Percentiles rank a stretch among this genome's conserved stretches.
These are phyloP conservation scores for Excalfactoria chinensis DNA, from an alignment of 2,113 vertebrate genomes.

Conservation along the genomic window DNA sequence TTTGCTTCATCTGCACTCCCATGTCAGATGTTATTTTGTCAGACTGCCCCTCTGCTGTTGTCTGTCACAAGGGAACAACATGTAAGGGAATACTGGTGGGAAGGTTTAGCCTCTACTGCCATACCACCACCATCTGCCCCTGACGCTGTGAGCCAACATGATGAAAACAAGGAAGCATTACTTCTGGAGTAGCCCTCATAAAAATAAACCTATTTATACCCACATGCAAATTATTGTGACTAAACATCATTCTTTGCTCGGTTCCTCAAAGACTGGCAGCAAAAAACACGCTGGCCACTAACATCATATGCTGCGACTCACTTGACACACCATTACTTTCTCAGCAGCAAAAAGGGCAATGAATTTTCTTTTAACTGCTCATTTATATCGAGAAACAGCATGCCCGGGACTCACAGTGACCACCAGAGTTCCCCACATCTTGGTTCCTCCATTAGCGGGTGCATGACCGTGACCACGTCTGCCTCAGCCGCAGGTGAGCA, in stretches of 20 bases:
- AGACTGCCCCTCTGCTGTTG: too few species aligned
- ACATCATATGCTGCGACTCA: background rate
- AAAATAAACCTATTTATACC: background rate
- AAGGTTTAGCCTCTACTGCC: too few species aligned
- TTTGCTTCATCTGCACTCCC: too few species aligned
- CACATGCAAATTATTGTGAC: background rate
- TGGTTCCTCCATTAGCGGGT: background rate
- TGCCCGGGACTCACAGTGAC: accelerated
- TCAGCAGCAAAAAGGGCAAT: background rate
- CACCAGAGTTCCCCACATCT: accelerated
- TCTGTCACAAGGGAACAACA: too few species aligned
- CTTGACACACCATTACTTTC: background rate
- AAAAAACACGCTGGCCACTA: background rate
- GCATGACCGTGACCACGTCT: background rate
- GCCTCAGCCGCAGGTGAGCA: background rate
- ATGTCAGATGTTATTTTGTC: too few species aligned
- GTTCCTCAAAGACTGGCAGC: background rate
- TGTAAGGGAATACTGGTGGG: too few species aligned
- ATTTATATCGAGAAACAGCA: background rate
- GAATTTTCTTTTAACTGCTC: background rate
- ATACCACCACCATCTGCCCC: too few species aligned
- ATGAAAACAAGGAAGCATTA: too few species aligned
- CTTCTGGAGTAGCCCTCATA: background rate
- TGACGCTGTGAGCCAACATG: too few species aligned
- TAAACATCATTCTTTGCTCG: background rate